Evolutionary conservation across 2,113 vertebrate genomes (phyloP).

Genomic region (Ageneiosus marmoratus): DNA sequence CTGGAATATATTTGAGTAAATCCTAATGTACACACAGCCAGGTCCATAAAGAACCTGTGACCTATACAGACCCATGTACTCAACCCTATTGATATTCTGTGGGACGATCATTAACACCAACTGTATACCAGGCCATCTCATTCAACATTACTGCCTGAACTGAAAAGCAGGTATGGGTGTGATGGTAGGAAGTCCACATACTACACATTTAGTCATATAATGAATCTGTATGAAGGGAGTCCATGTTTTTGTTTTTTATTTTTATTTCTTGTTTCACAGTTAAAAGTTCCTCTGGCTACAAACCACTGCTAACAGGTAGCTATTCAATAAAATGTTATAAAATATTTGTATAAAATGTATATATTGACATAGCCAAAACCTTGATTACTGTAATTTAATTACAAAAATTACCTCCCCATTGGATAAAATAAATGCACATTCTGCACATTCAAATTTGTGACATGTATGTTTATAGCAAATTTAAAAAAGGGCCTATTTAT

Average conservation of each 20-base stretch:
- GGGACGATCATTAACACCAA: background rate
- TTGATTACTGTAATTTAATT: background rate
- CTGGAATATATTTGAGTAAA: too few relatives aligned
- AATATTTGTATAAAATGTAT: background rate
- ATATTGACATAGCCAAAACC: background rate
- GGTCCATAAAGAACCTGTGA: background rate
- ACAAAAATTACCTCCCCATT: background rate
- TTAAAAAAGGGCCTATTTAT: background rate
- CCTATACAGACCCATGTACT: background rate
- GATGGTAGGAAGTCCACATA: background rate
- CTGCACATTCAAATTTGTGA: background rate
- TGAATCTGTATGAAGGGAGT: background rate
- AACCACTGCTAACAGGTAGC: too few relatives aligned
- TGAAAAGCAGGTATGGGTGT: background rate
- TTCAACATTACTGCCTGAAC: background rate
- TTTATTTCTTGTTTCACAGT: background rate
- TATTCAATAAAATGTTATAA: background rate
- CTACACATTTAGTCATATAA: background rate
- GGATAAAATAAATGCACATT: background rate
- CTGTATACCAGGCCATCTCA: background rate
- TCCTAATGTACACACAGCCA: background rate
- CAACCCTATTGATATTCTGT: background rate
- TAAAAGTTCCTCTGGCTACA: background rate
- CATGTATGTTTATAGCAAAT: background rate
- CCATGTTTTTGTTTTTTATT: background rate